Conservation (phyloP, 2,888 invertebrate species). For the Megamerina dolium region DNA sequence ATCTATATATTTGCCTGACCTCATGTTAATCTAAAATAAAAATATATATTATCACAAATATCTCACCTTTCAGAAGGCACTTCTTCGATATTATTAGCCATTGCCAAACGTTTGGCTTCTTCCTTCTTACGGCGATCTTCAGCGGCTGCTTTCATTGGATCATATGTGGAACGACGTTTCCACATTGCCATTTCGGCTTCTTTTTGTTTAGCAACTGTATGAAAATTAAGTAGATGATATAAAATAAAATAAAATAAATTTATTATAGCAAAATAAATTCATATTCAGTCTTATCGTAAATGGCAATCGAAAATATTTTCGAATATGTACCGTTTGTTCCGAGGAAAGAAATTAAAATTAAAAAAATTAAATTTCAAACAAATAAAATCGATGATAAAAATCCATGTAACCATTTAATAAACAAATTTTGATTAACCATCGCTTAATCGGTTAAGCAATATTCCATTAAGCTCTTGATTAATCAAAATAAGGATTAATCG, state of each 20-base stretch:
- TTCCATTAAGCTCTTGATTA: too few relatives aligned
- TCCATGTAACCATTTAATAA: too few relatives aligned
- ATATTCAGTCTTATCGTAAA: neutral
- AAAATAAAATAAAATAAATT: neutral
- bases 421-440: too few relatives aligned
- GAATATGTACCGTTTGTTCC: too few relatives aligned
- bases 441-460: too few relatives aligned
- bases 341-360: too few relatives aligned
- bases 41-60: conserved; percentile 4
- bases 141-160: conserved; percentile 88
- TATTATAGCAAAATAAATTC: conserved; percentile 8
- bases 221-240: neutral
- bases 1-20: too few relatives aligned
- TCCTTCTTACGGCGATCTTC: conserved; percentile 69
- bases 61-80: conserved; percentile 38
- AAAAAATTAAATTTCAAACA: too few relatives aligned
- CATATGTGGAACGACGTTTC: conserved; percentile 92
- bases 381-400: too few relatives aligned
- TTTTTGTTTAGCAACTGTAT: conserved; percentile 58
- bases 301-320: too few relatives aligned
- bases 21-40: too few relatives aligned
- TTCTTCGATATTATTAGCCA: conserved; percentile 29
- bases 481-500: too few relatives aligned
- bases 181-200: conserved; percentile 90
- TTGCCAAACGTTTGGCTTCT: conserved; percentile 49